Evolutionary conservation across 2,888 invertebrate genomes (phyloP), one percentile per base, ranked within the genome.

Genomic region (Erebia aethiops): DNA sequence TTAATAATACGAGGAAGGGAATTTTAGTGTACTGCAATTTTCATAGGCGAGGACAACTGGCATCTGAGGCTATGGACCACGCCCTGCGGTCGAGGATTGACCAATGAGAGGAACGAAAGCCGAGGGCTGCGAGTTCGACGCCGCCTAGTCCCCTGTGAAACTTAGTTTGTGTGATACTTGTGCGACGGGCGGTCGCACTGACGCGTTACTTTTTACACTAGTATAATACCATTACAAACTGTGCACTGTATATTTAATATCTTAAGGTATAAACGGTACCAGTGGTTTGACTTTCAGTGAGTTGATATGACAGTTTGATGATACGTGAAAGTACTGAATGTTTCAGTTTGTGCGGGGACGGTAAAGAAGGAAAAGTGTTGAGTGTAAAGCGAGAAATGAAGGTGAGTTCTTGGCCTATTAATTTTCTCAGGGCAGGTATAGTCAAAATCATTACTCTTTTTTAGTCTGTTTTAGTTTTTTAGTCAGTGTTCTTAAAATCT

Each of bases 321-420:
- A 77, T 72, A 76, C 67, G 71, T 71, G 70, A 71, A 65, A 71
- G 66, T 77, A 82, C 80, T 80, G 79, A 75, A 80, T 79, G 80
- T 80, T 81, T 86, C 83, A 82, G 80, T 84, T 74, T 73, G 76
- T 82, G 71, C 80, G 78, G 79, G 61, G 65, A 62, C 51, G 51
- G 51, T 58, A 58, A 46, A 69, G 56, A 60, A 43, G 66, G 75
- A 86, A 88, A 87, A 82, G 89, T 90, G 90, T 86, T 89, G 84
- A 85, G 84, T 77, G 87, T 88, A 73, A 89, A 89, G 79, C 75
- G 86, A 80, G 90, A 91, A 79, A 91, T 91, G 91, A 91, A 91
- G 91, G 91, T 90, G 77, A 84, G 69, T 49, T 26, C 26, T 16
- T 18, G 56, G 9, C 5, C 51, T 51, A 51, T 14, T 43, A 43